Conservation (phyloP, 2,888 invertebrate genomes). For the Nipponacmea schrenckii region DNA sequence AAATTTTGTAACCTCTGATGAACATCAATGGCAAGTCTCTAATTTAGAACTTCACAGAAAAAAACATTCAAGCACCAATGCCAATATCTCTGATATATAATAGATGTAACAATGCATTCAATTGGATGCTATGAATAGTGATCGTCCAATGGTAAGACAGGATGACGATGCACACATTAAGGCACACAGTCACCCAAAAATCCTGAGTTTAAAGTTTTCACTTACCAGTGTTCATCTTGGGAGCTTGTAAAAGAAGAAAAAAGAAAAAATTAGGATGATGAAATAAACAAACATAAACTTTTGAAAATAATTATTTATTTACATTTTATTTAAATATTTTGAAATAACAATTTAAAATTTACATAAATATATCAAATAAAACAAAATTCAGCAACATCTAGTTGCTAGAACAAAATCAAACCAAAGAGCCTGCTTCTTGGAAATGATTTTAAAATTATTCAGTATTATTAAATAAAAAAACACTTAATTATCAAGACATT, state of each 20-base stretch:
- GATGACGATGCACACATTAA: constrained; percentile 13
- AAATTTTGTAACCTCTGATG: too few species aligned
- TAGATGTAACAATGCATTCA: constrained; percentile 1
- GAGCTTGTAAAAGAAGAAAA: constrained; percentile 14
- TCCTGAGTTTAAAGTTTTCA: constrained; percentile 14
- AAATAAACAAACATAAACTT: too few species aligned
- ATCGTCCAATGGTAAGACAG: not conserved
- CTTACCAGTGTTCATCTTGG: constrained; percentile 20
- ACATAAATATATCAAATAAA: not conserved
- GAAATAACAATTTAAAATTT: not conserved
- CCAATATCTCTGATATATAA: not conserved
- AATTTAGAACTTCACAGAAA: too few species aligned
- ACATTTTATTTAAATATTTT: constrained; percentile 7
- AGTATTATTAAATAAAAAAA: not conserved
- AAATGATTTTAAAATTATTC: not conserved
- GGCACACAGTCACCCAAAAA: constrained; percentile 17
- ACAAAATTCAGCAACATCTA: not conserved
- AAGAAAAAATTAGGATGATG: not conserved
- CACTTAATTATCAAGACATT: not conserved
- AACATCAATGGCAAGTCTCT: too few species aligned
- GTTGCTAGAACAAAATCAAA: not conserved
- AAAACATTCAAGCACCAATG: too few species aligned
- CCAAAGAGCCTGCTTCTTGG: not conserved
- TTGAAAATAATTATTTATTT: constrained; percentile 5
- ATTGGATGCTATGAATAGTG: not conserved